phyloP scores from a whole-genome alignment of 2,797 vertebrate genomes.

The Spheniscus humboldti region DNA sequence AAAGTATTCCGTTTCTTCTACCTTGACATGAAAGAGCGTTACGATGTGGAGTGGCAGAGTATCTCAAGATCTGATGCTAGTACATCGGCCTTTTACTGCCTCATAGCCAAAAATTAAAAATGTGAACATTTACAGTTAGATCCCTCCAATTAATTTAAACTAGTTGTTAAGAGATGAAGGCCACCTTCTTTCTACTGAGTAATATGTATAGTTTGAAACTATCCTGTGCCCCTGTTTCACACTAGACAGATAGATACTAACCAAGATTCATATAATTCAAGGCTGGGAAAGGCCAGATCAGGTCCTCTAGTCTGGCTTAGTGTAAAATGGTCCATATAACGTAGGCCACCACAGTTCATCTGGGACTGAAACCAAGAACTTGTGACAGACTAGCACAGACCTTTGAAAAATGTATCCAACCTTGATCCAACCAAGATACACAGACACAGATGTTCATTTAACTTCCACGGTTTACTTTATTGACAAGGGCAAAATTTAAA shows the following conservation, averaged over 20 bases:
- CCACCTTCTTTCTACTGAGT: not conserved
- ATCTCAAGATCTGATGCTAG: not conserved
- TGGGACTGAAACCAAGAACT: not conserved
- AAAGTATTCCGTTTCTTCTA: not conserved
- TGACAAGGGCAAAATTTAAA: not conserved
- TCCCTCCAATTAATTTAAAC: not conserved
- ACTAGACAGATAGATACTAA: not conserved
- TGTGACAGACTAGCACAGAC: not conserved
- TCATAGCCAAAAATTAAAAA: not conserved
- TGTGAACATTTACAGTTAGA: not conserved
- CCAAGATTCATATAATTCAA: not conserved
- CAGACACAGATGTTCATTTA: not conserved
- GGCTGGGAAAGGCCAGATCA: not conserved
- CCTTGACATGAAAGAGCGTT: fast-evolving
- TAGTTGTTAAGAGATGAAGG: not conserved
- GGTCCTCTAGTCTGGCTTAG: not conserved
- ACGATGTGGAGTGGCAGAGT: fast-evolving
- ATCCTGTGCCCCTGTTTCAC: not conserved
- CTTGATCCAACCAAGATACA: not conserved
- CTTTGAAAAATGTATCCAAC: not conserved
- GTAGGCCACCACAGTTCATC: not conserved
- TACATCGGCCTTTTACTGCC: not conserved
- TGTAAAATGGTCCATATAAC: not conserved
- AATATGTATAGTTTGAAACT: not conserved
- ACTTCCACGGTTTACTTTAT: not conserved